These are phyloP conservation scores for Morpho achilles DNA, from an alignment of 2,888 invertebrate genomes.

Conservation along the genomic window DNA sequence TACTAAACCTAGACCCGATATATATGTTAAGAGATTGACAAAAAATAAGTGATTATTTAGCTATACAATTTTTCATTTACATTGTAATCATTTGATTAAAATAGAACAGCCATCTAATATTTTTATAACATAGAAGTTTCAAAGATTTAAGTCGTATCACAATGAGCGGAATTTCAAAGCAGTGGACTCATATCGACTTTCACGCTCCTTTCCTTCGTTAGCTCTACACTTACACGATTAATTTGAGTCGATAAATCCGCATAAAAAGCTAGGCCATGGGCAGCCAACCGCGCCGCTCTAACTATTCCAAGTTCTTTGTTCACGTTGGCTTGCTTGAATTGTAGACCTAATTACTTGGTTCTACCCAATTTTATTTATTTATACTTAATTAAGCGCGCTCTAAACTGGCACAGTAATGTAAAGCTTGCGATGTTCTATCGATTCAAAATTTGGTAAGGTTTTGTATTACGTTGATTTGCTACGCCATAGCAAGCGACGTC, in stretches of 20 bases:
- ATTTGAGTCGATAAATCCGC: conserved; percentile 77
- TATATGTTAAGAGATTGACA: too few species aligned
- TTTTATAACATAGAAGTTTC: too few species aligned
- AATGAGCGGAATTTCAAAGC: conserved; percentile 36
- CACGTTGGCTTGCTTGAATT: conserved; percentile 41
- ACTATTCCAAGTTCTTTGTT: conserved; percentile 69
- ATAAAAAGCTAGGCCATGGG: conserved; percentile 70
- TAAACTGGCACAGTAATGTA: conserved; percentile 20
- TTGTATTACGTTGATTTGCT: conserved; percentile 42
- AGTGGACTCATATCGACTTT: conserved; percentile 67
- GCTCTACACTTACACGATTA: conserved; percentile 75
- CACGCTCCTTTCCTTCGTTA: conserved; percentile 67
- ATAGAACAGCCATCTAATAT: too few species aligned
- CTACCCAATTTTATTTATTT: conserved; percentile 49
- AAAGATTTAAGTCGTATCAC: background rate
- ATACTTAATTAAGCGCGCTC: conserved; percentile 34
- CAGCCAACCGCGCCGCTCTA: conserved; percentile 64
- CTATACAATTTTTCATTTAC: too few species aligned
- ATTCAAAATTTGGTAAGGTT: conserved; percentile 50
- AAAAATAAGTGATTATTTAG: too few species aligned
- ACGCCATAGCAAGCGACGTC: conserved; percentile 41
- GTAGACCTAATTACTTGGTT: conserved; percentile 33
- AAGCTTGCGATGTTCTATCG: conserved; percentile 34
- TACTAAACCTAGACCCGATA: too few species aligned
- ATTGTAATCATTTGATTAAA: too few species aligned